Conservation (phyloP, 23 tunicate species). For the Ascidia mentula region DNA sequence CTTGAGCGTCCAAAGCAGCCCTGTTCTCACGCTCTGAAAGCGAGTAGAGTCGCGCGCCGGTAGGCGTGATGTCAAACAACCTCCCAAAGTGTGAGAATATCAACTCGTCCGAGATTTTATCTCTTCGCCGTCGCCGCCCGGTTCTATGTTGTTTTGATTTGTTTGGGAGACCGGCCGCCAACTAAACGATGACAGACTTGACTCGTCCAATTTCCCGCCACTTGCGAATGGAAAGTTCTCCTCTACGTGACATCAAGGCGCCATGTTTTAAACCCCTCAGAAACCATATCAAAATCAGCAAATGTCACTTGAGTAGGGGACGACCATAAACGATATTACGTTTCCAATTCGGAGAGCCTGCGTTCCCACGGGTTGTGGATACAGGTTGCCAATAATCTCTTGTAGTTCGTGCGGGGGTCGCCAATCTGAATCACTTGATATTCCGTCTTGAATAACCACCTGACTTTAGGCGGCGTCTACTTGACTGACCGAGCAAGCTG, state of each 20-base stretch:
- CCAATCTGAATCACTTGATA: slow-evolving; percentile 1
- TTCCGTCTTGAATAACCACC: too few relatives aligned
- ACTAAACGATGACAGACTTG: slow-evolving; percentile 9
- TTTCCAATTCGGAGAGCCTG: background rate
- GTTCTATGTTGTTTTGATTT: background rate
- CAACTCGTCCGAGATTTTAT: background rate
- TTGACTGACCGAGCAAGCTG: too few relatives aligned
- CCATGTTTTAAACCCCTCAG: background rate
- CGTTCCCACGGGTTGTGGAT: background rate
- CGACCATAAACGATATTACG: background rate
- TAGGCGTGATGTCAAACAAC: background rate
- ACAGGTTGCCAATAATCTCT: slow-evolving; percentile 10
- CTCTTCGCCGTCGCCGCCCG: background rate
- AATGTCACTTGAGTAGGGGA: background rate
- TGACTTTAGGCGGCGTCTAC: background rate
- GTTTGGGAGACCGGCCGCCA: background rate
- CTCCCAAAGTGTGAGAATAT: background rate
- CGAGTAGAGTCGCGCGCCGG: background rate
- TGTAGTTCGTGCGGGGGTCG: slow-evolving; percentile 5
- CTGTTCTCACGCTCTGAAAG: slow-evolving; percentile 1
- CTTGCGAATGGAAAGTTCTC: background rate
- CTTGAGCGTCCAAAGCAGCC: background rate
- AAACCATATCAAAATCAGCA: background rate
- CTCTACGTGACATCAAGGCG: background rate
- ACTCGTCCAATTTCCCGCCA: background rate